Base-by-base conservation (phyloP, 2,888 invertebrate species). In the Ptilodon capucinus region DNA sequence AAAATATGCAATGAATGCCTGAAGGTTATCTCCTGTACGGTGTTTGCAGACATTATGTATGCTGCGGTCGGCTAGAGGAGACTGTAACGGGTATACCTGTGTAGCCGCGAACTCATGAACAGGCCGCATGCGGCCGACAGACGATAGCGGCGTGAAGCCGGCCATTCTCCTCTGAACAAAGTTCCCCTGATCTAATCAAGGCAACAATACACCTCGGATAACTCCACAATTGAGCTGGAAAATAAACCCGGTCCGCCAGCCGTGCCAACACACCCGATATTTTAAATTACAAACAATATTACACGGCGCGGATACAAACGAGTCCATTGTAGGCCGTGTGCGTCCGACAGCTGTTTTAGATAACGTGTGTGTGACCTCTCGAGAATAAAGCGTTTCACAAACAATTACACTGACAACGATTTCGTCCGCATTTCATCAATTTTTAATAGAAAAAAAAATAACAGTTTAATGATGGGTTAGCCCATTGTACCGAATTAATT, bases 261-360 rank as follows among this genome's bases (percentile, higher is more conserved):
- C 73, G 71, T 59, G 76, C 74, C 78, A 69, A 72, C 77, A 74
- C 72, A 76, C 72, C 80, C 80, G 82, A 86, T 84, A 84, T 84
- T 88, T 89, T 84, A 88, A 87, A 88, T 86, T 85, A 87, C 85
- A 83, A 81, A 86, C 85, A 86, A 85, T 88, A 87, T 87, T 84
- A 84, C 83, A 81, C 76, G 74, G 74, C 69, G 68, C 64, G 79
- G 82, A 78, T 81, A 82, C 83, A 87, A 87, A 85, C 81, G 81
- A 81, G 80, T 77, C 77, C 78, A 86, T 86, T 88, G 85, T 86
- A 79, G 59, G 77, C 73, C 76, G 81, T 76, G 80, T 86, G 84
- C 80, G 70, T 68, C 73, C 79, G 83, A 86, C 89, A 87, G 88
- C 84, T 86, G 88, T 78, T 86, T 86, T 82, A 88, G 88, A 89